Evolutionary conservation across 2,888 invertebrate genomes (phyloP), one percentile per base, ranked within the genome.

Genomic region (Hesperia comma): DNA sequence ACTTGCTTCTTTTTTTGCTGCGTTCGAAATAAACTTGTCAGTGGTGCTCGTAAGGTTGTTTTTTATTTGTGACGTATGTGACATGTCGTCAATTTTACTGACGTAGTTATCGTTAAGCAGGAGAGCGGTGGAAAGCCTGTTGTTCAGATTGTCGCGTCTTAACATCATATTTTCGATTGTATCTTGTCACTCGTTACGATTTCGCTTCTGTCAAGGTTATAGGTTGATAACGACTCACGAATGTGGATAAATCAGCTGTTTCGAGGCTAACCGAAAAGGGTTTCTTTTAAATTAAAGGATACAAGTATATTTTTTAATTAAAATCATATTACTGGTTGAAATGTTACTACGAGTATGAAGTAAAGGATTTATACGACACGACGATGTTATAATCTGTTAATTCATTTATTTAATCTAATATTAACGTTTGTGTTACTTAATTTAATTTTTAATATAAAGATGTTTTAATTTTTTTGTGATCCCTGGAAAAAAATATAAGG

Each of bases 31-130:
- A 5, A 17, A 3, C 32, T 43, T 33, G 19, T 54, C 0, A 32
- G 17, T 14, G 2, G 8, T 10, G 0, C 8, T 21, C 1, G 17
- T 33, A 67, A 51, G 49, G 61, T 61, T 21, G n/a, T 32, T 19
- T 61, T 32, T 67, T 7, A 51, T 56, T 61, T 46, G 61, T 37
- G 1, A 10, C 1, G 12, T 14, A 26, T 1, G 57, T 63, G 61
- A 69, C 55, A 68, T 61, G 58, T 70, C 70, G 62, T 71, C 69
- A 67, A 70, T 56, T 62, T 69, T 69, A 71, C 67, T 69, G 33
- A 69, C 64, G 63, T 61, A 69, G 68, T 74, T 69, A 73, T 68
- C 74, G 70, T 74, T 74, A 72, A 73, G 69, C 67, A 68, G 51
- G 62, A 67, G 60, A 63, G 68, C 58, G 33, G 55, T 61, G 49